These are phyloP conservation scores for Clistopyga incitator DNA, from an alignment of 2,888 invertebrate genomes.

Conservation along the genomic window DNA sequence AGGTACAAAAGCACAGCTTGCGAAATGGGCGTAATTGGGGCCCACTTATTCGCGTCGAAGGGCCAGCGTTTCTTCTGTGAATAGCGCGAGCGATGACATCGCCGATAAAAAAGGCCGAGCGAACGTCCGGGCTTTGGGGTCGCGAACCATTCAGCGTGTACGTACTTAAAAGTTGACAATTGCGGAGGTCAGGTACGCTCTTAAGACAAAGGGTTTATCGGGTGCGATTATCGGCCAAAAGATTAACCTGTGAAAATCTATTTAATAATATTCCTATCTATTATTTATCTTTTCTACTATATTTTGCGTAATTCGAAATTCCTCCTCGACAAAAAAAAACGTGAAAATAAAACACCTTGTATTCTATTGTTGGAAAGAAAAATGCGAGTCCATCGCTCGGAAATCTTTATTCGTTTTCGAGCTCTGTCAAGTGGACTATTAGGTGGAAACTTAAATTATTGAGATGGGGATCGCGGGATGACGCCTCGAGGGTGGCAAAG, in stretches of 20 bases:
- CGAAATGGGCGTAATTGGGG: no score
- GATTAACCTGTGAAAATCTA: constrained; percentile 44
- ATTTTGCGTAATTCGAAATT: no score
- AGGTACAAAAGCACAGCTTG: no score
- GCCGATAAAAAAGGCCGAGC: constrained; percentile 44
- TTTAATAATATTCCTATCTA: no score
- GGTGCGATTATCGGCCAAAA: constrained; percentile 33
- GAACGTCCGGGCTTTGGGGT: constrained; percentile 26
- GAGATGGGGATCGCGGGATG: constrained; percentile 67
- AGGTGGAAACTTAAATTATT: constrained; percentile 55
- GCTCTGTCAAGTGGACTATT: constrained; percentile 53
- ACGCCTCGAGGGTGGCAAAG: constrained; percentile 47
- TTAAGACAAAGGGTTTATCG: constrained; percentile 44
- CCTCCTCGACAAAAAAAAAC: not conserved
- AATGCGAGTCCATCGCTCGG: constrained; percentile 40
- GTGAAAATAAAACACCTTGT: no score
- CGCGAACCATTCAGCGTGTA: constrained; percentile 40
- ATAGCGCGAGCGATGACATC: constrained; percentile 49
- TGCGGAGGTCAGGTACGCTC: constrained; percentile 20
- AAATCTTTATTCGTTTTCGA: constrained; percentile 35
- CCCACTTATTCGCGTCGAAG: constrained; percentile 39
- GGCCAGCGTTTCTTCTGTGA: constrained; percentile 35
- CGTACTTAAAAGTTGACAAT: not conserved
- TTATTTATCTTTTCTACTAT: no score
- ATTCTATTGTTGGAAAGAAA: no score